Base-by-base conservation (phyloP, 2,113 vertebrate genomes). In the Oreochromis aureus region DNA sequence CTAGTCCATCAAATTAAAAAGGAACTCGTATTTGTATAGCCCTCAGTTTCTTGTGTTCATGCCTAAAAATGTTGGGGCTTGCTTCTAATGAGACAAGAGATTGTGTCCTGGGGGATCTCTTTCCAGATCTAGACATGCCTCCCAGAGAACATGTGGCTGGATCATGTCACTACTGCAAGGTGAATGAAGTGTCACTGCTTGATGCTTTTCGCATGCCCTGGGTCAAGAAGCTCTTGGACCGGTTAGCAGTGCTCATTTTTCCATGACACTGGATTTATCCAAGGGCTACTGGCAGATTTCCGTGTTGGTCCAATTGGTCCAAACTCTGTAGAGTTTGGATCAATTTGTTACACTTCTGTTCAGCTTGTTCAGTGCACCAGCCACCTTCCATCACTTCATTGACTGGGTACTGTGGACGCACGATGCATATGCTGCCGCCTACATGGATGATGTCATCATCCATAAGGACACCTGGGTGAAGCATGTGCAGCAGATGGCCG, bases 381-480 rank as follows among this genome's bases (percentile, higher is more conserved):
- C 10, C 53, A 55, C 19, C 19, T n/a, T 53, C 19, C 51, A 53
- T n/a, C 51, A 53, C 53, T 12, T 55, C n/a, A 55, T 10, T 2
- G 1, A n/a, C 53, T 55, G 5, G 53, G 53, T 55, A 55, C n/a
- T 3, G 5, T 55, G n/a, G n/a, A 55, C 0, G 1, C 53, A 55
- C 53, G 22, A 22, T 55, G 1, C 53, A 55, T 55, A 55, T 55
- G 53, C 53, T 55, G 5, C 53, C 3, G 2, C 53, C 53, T 55
- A 55, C 53, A 55, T 55, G 53, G 3, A 55, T 55, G n/a, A 55
- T 55, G 10, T 55, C n/a, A 22, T 55, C 10, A 55, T 55, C 53
- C 2, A 55, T 55, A 12, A 55, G 53, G 53, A 55, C 53, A 55
- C 5, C 53, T 6, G 53, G 53, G 53, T 54, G 53, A 19, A 54